Conservation (phyloP, 2,797 vertebrate species). For the Acanthurus lineatus region DNA sequence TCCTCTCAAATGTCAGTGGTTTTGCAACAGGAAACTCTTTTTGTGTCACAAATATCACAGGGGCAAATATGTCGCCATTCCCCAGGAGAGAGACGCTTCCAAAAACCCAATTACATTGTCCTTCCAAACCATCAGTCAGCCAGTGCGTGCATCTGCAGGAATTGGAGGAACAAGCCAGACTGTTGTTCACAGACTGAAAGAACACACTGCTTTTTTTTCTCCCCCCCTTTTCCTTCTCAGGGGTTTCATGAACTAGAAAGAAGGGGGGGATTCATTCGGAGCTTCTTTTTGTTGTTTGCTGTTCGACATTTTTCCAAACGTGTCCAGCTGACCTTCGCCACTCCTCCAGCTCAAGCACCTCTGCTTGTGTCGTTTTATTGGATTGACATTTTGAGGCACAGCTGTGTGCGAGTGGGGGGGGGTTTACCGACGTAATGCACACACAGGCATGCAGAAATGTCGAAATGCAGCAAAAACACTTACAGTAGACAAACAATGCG, state of each 20-base stretch:
- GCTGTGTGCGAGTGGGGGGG: conserved; percentile 19
- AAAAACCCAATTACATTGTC: conserved; percentile 76
- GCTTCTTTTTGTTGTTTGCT: conserved; percentile 48
- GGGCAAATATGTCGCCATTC: conserved; percentile 55
- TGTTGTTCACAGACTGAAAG: conserved; percentile 68
- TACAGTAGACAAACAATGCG: not conserved
- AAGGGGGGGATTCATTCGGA: conserved; percentile 36
- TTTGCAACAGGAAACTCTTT: conserved; percentile 65
- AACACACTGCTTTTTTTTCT: conserved; percentile 33
- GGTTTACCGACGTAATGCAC: conserved; percentile 29
- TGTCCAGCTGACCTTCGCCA: conserved; percentile 58
- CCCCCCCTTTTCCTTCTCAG: not conserved
- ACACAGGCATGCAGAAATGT: conserved; percentile 1
- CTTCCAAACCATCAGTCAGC: conserved; percentile 76
- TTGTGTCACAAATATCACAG: conserved; percentile 70
- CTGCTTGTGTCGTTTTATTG: conserved; percentile 28
- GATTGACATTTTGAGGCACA: conserved; percentile 44
- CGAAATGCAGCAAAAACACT: conserved; percentile 6
- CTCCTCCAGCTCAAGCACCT: conserved; percentile 35
- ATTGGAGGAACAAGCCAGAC: conserved; percentile 54
- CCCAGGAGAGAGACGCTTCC: conserved; percentile 60
- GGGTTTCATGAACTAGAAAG: conserved; percentile 51
- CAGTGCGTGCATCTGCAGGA: conserved; percentile 59
- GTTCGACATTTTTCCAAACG: conserved; percentile 53
- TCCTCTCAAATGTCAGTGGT: conserved; percentile 65